phyloP scores from a whole-genome alignment of 2,113 vertebrate genomes.

The Montifringilla adamsi region DNA sequence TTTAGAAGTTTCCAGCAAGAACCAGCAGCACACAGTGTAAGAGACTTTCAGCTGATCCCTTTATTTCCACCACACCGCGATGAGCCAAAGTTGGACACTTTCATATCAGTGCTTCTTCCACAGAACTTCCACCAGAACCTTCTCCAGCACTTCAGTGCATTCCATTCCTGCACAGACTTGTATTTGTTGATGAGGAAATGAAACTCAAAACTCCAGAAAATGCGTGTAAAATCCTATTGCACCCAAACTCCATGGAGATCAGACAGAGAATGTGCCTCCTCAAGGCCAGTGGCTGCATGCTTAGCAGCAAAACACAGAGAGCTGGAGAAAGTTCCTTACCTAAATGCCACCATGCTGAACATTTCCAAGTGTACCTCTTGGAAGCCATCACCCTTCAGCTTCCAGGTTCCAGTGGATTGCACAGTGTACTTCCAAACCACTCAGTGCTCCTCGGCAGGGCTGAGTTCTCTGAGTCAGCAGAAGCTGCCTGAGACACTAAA shows the following conservation, averaged over 20 bases:
- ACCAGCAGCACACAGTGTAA: not conserved
- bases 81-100: not conserved
- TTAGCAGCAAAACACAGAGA: not conserved
- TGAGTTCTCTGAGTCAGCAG: not conserved
- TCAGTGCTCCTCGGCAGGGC: not conserved
- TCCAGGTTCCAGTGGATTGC: not conserved
- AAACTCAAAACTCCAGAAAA: not conserved
- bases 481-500: not conserved
- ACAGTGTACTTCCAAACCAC: not conserved
- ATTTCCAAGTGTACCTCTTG: not conserved
- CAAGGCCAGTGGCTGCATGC: accelerated
- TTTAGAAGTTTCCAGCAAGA: not conserved
- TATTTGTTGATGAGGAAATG: not conserved
- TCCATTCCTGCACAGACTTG: not conserved
- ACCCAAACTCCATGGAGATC: not conserved
- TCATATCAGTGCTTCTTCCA: not conserved
- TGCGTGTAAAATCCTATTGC: not conserved
- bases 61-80: not conserved
- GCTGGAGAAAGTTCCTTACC: not conserved
- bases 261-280: not conserved
- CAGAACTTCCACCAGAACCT: not conserved
- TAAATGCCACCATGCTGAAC: not conserved
- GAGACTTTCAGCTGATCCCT: not conserved
- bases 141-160: not conserved
- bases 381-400: not conserved